phyloP scores from a whole-genome alignment of 2,888 invertebrate species.

The Fabriciana adippe region DNA sequence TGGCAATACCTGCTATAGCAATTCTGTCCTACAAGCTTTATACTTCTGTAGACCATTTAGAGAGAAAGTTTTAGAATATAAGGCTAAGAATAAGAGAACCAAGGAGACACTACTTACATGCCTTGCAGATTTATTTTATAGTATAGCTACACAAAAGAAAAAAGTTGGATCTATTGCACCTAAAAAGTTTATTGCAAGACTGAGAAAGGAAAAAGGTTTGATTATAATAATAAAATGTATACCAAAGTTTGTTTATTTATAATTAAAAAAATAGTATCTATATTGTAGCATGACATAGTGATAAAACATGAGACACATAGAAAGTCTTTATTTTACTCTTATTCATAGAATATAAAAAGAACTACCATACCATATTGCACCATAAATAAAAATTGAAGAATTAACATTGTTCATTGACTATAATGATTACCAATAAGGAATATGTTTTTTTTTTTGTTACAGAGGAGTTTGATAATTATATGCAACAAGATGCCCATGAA shows the following conservation, averaged over 20 bases:
- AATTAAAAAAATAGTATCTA: background rate
- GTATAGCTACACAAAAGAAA: constrained; percentile 99
- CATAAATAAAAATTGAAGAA: too few relatives aligned
- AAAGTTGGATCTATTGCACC: constrained; percentile 99
- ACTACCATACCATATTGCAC: too few relatives aligned
- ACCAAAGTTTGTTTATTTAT: background rate
- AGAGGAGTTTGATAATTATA: constrained; percentile 99
- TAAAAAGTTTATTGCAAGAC: constrained; percentile 98
- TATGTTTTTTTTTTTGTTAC: constrained; percentile 60
- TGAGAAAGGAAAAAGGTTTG: constrained; percentile 98
- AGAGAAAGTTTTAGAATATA: constrained; percentile 99
- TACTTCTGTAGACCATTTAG: constrained; percentile 99
- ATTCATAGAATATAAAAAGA: too few relatives aligned
- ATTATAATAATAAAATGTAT: background rate
- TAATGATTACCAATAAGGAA: too few relatives aligned
- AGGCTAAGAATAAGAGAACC: constrained; percentile 96
- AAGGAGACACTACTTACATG: constrained; percentile 99
- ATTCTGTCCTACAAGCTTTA: constrained; percentile 99
- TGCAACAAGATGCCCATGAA: constrained; percentile 99
- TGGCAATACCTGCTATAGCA: constrained; percentile 99
- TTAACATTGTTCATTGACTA: background rate
- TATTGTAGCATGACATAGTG: background rate
- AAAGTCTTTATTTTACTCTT: too few relatives aligned
- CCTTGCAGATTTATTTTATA: constrained; percentile 98
- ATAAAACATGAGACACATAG: background rate